Evolutionary conservation across 1,140 invertebrate species (phyloP), one percentile per base, ranked within the genome.

Genomic region (Coenobita brevimanus): DNA sequence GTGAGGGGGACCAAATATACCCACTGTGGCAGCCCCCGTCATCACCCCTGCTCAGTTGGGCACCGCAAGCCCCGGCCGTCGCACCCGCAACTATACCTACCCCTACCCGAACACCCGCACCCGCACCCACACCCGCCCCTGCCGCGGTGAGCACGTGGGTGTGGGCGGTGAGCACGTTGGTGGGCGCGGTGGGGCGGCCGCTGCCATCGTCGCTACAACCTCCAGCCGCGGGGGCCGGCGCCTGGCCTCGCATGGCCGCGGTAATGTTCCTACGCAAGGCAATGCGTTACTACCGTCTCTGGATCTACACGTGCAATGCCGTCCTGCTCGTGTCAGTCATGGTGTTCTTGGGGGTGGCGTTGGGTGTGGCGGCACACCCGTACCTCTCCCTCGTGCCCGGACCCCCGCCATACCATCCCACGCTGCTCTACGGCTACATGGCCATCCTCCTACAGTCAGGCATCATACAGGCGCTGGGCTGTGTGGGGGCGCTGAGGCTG

Each of bases 271-370:
- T 92, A 71, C 89, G 91, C 80, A 92, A 91, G 91, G 92, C 92
- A 82, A 93, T 92, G 92, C 92, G 94, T 91, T 97, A 97, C 94
- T 98, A 98, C 94, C 95, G 96, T 92, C 95, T 97, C 91, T 97
- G 97, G 97, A 97, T 97, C 92, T 97, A 97, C 94, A 96, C 96
- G 91, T 97, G 96, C 95, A 97, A 97, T 94, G 95, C 96, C 92
- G 96, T 96, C 89, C 94, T 97, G 92, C 93, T 97, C 92, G 94
- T 96, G 88, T 96, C 96, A 92, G 96, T 96, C 91, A 92, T 97
- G 71, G 95, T 96, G 38, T 97, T 97, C 92, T 95, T 95, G 89
- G 95, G 95, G 60, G 96, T 96, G 79, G 96, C 96, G 80, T 95
- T 95, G 60, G 94, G 94, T 91, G 95, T 96, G 27, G 93, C 97